phyloP scores from a whole-genome alignment of 2,797 vertebrate genomes.

The Hylomyscus alleni region DNA sequence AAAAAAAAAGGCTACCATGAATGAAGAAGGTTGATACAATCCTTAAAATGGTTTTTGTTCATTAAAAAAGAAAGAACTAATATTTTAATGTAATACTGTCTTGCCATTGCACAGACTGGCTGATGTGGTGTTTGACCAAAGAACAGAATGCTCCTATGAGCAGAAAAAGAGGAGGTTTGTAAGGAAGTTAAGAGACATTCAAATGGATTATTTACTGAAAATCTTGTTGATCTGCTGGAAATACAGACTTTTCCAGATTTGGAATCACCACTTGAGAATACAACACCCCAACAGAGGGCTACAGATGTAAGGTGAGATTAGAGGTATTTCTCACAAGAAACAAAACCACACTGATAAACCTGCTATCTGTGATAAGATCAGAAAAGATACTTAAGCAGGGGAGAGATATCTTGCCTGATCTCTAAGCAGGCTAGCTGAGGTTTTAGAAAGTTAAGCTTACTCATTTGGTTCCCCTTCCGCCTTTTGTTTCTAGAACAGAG shows the following conservation, averaged over 20 bases:
- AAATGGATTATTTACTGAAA: neutral
- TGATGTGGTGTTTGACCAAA: neutral
- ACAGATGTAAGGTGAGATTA: too few species aligned
- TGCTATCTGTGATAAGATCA: neutral
- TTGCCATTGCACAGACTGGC: too few species aligned
- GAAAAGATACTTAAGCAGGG: too few species aligned
- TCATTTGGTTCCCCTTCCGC: neutral
- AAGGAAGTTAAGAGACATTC: neutral
- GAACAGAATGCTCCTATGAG: neutral
- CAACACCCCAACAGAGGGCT: neutral
- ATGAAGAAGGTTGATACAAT: neutral
- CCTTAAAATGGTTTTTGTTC: neutral
- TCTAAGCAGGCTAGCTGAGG: neutral
- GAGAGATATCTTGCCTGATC: too few species aligned
- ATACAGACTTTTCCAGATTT: neutral
- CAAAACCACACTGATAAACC: neutral
- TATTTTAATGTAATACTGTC: neutral
- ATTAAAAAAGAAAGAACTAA: neutral
- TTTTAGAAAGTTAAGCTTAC: neutral
- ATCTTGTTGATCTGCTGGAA: neutral
- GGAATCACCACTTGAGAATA: neutral
- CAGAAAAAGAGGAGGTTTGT: neutral
- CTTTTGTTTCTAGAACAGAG: neutral
- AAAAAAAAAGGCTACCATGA: too few species aligned
- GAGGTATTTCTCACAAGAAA: neutral